Base-by-base conservation (phyloP, 2,888 invertebrate genomes). In the Xestia c-nigrum region DNA sequence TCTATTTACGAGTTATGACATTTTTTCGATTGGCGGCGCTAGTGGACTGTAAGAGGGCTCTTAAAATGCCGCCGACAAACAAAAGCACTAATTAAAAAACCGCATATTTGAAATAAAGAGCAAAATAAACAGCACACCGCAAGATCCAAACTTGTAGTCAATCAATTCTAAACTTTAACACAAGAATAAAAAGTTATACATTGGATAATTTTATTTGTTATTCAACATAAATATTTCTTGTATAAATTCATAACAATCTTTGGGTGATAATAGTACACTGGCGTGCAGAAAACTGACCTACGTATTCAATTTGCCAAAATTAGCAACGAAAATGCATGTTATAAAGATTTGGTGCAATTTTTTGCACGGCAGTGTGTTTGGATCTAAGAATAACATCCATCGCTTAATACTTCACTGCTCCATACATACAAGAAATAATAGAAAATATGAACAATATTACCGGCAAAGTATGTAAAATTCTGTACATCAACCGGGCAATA, bases 161-260 rank as follows among this genome's bases (percentile, higher is more conserved):
- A 83, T 81, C 70, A 80, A 83, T 89, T 87, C 78, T 83, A 81
- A 79, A 79, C 46, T 80, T 86, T 85, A 88, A 85, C 77, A 85
- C 89, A 90, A 86, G 85, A 90, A 90, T 86, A 87, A 88, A 88
- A 81, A 84, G 71, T 80, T 70, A 82, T 89, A 89, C 93, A 94
- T 94, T 94, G 93, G 92, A 94, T 95, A 94, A 89, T 94, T 96
- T 96, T 96, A 96, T 96, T 96, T 94, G 94, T 96, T 95, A 95
- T 95, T 95, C 93, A 96, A 96, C 96, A 96, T 96, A 96, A 96
- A 96, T 96, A 96, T 95, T 92, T 95, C 93, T 96, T 96, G 96
- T 96, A 96, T 96, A 96, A 96, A 96, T 96, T 96, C 95, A 96
- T 96, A 96, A 96, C 96, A 96, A 96, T 96, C 96, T 96, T 96